phyloP scores from a whole-genome alignment of 2,888 invertebrate species.

The Hirtodrosophila confusa region DNA sequence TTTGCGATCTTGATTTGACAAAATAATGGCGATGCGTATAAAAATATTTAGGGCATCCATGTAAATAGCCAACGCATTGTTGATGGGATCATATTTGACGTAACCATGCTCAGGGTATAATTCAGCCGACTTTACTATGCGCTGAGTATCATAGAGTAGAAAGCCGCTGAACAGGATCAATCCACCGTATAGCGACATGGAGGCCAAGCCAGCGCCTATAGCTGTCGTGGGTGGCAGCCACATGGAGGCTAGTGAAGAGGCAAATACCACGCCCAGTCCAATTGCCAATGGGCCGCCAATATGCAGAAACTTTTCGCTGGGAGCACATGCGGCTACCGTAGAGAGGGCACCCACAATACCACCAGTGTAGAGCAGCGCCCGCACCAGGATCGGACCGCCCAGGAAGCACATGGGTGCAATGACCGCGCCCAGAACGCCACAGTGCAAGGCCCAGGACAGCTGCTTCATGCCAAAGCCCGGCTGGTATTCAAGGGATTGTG shows the following conservation, averaged over 20 bases:
- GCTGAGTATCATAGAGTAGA: conserved; percentile 97
- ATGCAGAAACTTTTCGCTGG: conserved; percentile 97
- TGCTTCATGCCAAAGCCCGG: conserved; percentile 93
- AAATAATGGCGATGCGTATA: conserved; percentile 94
- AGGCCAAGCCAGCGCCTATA: conserved; percentile 94
- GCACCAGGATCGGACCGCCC: conserved; percentile 94
- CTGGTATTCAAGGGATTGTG: conserved; percentile 92
- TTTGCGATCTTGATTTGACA: conserved; percentile 87
- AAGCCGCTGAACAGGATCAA: conserved; percentile 96
- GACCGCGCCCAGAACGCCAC: conserved; percentile 94
- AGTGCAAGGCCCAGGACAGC: conserved; percentile 92
- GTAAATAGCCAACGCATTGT: conserved; percentile 97
- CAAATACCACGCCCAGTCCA: conserved; percentile 97
- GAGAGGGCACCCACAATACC: conserved; percentile 98
- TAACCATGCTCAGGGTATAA: conserved; percentile 88
- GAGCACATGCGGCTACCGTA: conserved; percentile 96
- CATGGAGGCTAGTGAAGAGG: conserved; percentile 94
- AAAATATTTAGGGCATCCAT: conserved; percentile 98
- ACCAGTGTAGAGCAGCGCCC: conserved; percentile 97
- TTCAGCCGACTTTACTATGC: conserved; percentile 94
- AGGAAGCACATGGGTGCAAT: conserved; percentile 96
- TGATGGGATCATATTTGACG: conserved; percentile 95
- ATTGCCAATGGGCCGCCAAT: conserved; percentile 98
- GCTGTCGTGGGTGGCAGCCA: conserved; percentile 96
- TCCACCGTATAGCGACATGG: conserved; percentile 97